Conservation (phyloP, 2,888 invertebrate genomes). For the Xestia c-nigrum region DNA sequence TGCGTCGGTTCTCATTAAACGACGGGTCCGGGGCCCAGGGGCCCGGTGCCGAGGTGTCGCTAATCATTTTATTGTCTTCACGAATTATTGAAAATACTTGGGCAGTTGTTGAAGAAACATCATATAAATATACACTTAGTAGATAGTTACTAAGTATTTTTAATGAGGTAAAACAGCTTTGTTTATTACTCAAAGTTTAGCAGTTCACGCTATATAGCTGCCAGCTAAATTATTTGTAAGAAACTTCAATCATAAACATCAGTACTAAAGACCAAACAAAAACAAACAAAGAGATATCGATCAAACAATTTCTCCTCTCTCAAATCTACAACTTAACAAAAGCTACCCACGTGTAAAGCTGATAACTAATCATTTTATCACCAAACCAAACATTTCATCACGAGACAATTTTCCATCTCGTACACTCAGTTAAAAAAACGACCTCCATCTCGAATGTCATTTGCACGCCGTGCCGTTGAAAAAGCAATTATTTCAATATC, state of each 20-base stretch:
- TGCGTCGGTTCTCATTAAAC: conserved; percentile 83
- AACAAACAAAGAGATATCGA: conserved; percentile 8
- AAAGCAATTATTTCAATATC: conserved; percentile 91
- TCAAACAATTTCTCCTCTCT: conserved; percentile 14
- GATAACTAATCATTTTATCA: conserved; percentile 69
- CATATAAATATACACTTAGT: conserved; percentile 59
- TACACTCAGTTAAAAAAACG: conserved; percentile 85
- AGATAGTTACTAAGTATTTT: conserved; percentile 45
- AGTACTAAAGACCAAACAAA: conserved; percentile 1
- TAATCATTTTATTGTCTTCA: conserved; percentile 86
- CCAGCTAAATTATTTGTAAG: not conserved
- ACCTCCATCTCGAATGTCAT: conserved; percentile 91
- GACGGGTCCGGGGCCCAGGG: conserved; percentile 49
- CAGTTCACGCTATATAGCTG: not conserved
- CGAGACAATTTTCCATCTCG: conserved; percentile 86
- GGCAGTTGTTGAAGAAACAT: conserved; percentile 52
- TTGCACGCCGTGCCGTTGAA: conserved; percentile 90
- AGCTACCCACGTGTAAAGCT: conserved; percentile 44
- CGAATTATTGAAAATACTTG: conserved; percentile 77
- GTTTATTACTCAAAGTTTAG: conserved; percentile 11
- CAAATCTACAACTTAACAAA: conserved; percentile 19
- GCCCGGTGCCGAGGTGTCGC: conserved; percentile 77
- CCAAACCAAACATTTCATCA: conserved; percentile 85
- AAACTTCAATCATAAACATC: conserved; percentile 4
- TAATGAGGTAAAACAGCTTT: conserved; percentile 34